A percentile compares a stretch with the other conserved stretches of the same genome.
phyloP scores from a whole-genome alignment of 1,140 invertebrate genomes.

The Drosophila pseudoobscura region DNA sequence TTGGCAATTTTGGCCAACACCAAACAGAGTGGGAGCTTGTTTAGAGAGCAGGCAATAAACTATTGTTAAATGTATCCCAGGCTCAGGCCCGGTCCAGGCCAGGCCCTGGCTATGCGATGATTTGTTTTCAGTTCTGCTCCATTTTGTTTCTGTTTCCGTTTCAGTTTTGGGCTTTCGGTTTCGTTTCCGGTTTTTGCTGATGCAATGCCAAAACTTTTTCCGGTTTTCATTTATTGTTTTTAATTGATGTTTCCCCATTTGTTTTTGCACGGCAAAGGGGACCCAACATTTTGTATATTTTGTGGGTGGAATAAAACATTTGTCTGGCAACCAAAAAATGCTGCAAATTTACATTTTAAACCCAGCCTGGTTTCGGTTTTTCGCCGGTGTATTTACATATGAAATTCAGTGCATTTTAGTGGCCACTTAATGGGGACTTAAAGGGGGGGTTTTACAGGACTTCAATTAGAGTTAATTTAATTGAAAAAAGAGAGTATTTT shows the following conservation, averaged over 20 bases:
- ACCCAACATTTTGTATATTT: not conserved
- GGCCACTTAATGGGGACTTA: constrained; percentile 2
- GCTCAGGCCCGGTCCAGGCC: too few relatives aligned
- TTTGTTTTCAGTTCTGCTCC: constrained; percentile 32
- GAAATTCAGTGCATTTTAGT: constrained; percentile 8
- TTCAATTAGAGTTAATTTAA: not conserved
- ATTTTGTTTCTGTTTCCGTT: constrained; percentile 7
- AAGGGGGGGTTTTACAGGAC: too few relatives aligned
- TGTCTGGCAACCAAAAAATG: constrained; percentile 20
- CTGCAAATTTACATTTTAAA: constrained; percentile 14
- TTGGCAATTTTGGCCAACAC: constrained; percentile 19
- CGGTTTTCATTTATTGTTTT: constrained; percentile 48
- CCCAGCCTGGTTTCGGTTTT: not conserved
- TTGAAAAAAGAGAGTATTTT: too few relatives aligned
- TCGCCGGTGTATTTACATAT: constrained; percentile 16
- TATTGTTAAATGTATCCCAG: constrained; percentile 38
- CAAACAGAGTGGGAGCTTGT: constrained; percentile 25
- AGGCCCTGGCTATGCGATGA: constrained; percentile 16
- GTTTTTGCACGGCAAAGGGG: constrained; percentile 22
- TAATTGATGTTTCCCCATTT: constrained; percentile 45
- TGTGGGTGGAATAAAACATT: constrained; percentile 10
- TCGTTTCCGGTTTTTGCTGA: constrained; percentile 20
- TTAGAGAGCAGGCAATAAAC: constrained; percentile 54
- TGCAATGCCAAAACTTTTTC: constrained; percentile 33
- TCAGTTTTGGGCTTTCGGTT: constrained; percentile 28